These are phyloP conservation scores for Lepeophtheirus salmonis DNA, from an alignment of 1,140 invertebrate genomes.

Conservation along the genomic window DNA sequence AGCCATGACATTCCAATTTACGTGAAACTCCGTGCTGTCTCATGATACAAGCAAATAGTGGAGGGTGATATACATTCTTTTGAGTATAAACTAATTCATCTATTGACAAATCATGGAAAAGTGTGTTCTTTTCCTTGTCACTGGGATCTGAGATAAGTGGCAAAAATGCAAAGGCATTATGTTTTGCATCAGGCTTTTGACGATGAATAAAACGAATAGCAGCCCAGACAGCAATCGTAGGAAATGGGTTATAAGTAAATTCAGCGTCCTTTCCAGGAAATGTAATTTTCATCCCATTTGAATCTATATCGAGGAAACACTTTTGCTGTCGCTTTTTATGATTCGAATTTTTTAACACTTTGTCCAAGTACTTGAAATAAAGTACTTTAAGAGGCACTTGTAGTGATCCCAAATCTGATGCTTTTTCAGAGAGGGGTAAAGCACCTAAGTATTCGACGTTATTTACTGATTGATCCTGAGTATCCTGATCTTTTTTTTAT, in stretches of 20 bases:
- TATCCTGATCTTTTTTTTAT: background rate
- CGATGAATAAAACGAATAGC: slow-evolving; percentile 45
- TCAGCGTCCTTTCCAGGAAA: slow-evolving; percentile 34
- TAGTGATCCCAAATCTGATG: slow-evolving; percentile 56
- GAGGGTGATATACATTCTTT: slow-evolving; percentile 38
- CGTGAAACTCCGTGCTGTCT: slow-evolving; percentile 51
- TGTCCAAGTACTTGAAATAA: slow-evolving; percentile 49
- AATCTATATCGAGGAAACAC: slow-evolving; percentile 44
- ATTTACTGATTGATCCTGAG: slow-evolving; percentile 20
- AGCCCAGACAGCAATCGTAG: slow-evolving; percentile 75
- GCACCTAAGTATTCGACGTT: slow-evolving; percentile 59
- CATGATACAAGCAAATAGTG: slow-evolving; percentile 77
- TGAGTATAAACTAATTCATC: slow-evolving; percentile 20
- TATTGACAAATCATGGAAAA: slow-evolving; percentile 21
- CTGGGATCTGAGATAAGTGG: slow-evolving; percentile 65
- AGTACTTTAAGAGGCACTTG: slow-evolving; percentile 57
- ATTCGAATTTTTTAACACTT: slow-evolving; percentile 27
- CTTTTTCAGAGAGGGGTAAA: slow-evolving; percentile 49
- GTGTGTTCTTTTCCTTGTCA: slow-evolving; percentile 28
- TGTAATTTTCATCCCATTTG: slow-evolving; percentile 34
- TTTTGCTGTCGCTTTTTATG: slow-evolving; percentile 32
- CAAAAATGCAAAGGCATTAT: slow-evolving; percentile 52
- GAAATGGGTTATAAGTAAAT: slow-evolving; percentile 49
- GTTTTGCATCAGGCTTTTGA: slow-evolving; percentile 22
- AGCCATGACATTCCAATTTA: slow-evolving; percentile 68